Percentiles rank a stretch among this genome's conserved stretches.
These are phyloP conservation scores for Falco peregrinus DNA, from an alignment of 2,797 vertebrate genomes.

Conservation along the genomic window DNA sequence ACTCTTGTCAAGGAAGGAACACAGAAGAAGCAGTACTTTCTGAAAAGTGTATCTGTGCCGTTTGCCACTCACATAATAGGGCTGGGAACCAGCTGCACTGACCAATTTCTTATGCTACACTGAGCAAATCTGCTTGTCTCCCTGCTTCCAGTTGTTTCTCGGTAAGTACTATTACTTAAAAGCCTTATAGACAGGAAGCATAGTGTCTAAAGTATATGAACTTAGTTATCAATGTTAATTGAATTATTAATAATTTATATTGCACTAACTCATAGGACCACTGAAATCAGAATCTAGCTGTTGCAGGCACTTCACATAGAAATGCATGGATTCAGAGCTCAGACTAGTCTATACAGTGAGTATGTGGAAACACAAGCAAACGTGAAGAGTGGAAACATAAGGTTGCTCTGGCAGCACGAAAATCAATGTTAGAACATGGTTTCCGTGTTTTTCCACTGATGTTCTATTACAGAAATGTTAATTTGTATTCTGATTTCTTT, in stretches of 20 bases:
- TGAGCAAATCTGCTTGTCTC: neutral
- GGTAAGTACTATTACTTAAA: neutral
- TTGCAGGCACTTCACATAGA: neutral
- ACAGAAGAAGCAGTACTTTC: neutral
- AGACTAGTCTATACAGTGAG: neutral
- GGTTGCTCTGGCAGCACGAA: neutral
- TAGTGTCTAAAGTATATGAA: neutral
- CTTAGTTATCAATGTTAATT: conserved; percentile 11
- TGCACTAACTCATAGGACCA: neutral
- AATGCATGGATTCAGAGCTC: neutral
- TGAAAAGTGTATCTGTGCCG: neutral
- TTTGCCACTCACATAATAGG: neutral
- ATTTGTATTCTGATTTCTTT: neutral
- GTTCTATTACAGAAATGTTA: neutral
- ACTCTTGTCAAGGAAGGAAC: neutral
- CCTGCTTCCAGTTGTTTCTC: neutral
- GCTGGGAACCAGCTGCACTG: neutral
- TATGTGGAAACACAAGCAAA: neutral
- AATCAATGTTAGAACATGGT: neutral
- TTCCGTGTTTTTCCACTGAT: neutral
- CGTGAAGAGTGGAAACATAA: neutral
- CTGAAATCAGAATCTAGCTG: neutral
- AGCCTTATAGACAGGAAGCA: neutral
- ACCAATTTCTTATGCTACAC: neutral
- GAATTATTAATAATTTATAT: conserved; percentile 11